A percentile compares a stretch with the other conserved stretches of the same genome.
phyloP scores from a whole-genome alignment of 2,797 vertebrate species.

The Sebastolobus altivelis region DNA sequence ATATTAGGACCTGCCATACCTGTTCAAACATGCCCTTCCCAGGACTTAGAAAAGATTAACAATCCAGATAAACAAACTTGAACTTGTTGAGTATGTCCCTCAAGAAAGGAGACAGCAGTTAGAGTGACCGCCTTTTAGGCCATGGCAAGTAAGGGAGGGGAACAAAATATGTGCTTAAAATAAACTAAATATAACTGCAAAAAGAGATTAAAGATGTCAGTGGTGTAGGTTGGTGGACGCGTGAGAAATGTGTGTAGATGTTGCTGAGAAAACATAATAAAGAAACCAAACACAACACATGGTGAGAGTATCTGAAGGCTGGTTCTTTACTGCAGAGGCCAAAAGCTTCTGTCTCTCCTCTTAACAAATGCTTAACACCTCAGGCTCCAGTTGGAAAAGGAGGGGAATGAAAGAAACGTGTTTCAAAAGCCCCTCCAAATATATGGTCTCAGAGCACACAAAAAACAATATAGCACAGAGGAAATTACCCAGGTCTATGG shows the following conservation, averaged over 20 bases:
- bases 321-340: not conserved
- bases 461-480: constrained; percentile 6
- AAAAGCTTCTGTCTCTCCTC: not conserved
- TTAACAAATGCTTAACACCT: not conserved
- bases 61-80: constrained; percentile 9
- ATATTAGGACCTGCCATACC: not conserved
- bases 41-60: constrained; percentile 9
- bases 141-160: not conserved
- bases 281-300: not conserved
- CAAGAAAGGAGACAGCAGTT: not conserved
- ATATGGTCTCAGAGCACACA: not conserved
- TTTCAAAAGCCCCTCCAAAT: not conserved
- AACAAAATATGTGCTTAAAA: not conserved
- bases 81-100: not conserved
- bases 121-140: not conserved
- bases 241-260: not conserved
- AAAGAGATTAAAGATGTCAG: not conserved
- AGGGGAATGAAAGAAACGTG: not conserved
- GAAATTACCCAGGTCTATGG: constrained; percentile 5
- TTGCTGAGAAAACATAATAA: not conserved
- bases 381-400: constrained; percentile 4
- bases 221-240: no score
- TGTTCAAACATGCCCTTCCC: not conserved
- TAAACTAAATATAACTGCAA: not conserved
- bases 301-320: not conserved